Percentiles rank a stretch among this genome's conserved stretches.
Conservation (phyloP, 2,888 invertebrate species). For the Pasiphila rectangulata region DNA sequence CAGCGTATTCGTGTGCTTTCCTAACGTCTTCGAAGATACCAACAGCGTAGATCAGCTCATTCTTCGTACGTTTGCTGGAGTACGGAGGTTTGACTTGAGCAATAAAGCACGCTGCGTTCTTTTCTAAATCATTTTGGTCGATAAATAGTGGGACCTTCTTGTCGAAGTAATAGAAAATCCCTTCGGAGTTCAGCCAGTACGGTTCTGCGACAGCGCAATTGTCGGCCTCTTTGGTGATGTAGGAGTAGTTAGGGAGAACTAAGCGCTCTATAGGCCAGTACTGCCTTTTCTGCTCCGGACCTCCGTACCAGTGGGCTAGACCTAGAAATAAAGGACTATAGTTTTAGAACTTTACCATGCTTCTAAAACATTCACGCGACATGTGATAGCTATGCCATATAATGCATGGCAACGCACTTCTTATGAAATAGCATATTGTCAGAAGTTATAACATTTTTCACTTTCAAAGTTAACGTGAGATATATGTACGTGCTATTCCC, state of each 20-base stretch:
- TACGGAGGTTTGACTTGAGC: conserved; percentile 73
- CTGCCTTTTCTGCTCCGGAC: conserved; percentile 80
- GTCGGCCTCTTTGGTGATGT: conserved; percentile 79
- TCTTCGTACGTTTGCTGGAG: conserved; percentile 57
- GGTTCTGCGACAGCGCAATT: conserved; percentile 82
- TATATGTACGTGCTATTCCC: too few species aligned
- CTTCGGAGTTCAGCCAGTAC: conserved; percentile 85
- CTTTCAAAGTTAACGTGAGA: too few species aligned
- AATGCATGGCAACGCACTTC: too few species aligned
- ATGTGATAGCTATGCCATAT: too few species aligned
- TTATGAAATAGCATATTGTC: too few species aligned
- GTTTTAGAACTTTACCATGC: neutral
- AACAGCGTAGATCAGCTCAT: conserved; percentile 80
- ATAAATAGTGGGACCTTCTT: conserved; percentile 84
- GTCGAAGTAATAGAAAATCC: conserved; percentile 83
- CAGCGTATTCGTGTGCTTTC: conserved; percentile 81
- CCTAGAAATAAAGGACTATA: conserved; percentile 38
- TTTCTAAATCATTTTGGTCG: conserved; percentile 79
- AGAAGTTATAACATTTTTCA: too few species aligned
- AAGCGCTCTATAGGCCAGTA: conserved; percentile 83
- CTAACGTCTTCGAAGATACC: conserved; percentile 81
- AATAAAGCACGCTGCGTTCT: conserved; percentile 75
- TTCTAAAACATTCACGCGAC: too few species aligned
- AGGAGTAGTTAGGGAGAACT: conserved; percentile 74
- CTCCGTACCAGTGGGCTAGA: conserved; percentile 83